Base-by-base conservation (phyloP, 2,113 vertebrate genomes). In the Carettochelys insculpta region DNA sequence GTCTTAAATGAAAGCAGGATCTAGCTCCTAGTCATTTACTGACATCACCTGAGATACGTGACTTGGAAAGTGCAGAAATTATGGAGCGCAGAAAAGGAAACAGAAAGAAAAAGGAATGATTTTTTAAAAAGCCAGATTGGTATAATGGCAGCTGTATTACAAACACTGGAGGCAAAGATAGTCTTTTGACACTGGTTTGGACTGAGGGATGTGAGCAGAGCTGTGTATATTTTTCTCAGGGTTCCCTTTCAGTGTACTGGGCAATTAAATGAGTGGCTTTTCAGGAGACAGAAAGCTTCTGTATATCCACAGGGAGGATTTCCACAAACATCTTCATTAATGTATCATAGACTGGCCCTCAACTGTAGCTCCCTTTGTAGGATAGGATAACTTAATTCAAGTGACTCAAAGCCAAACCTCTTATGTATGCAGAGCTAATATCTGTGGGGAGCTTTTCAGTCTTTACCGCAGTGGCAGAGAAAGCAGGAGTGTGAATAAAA, bases 291-390 rank as follows among this genome's bases (percentile, higher is more conserved):
- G 85, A 84, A 41, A 54, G 71, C 29, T 34, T 87, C 95, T 92
- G 77, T 91, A 88, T 80, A 82, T n/a, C 91, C 38, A 31, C 75
- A 56, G 1, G n/a, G 73, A 88, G 0, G 5, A 73, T 58, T 92
- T 93, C 77, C 89, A 65, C 1, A 85, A 79, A 90, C 77, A 88
- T 48, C 87, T 83, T 87, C 76, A 68, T 80, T 81, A 82, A 29
- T 6, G 87, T 87, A 88, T 89, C 53, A 41, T 14, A 25, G 1
- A 68, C 81, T 88, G 83, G 43, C 87, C 76, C 77, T 22, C 25
- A 73, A 85, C 76, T 87, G 12, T 27, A 82, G 86, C 77, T 90
- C 83, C 38, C 76, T 93, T 54, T 96, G 89, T 94, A 76, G 45
- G 58, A 53, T 53, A 41, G 81, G 88, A 68, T 73, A 78, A 19